Percentiles rank a stretch among this genome's conserved stretches.
Evolutionary conservation across 2,797 vertebrate genomes (phyloP).

Genomic region (Pagetopsis macropterus): DNA sequence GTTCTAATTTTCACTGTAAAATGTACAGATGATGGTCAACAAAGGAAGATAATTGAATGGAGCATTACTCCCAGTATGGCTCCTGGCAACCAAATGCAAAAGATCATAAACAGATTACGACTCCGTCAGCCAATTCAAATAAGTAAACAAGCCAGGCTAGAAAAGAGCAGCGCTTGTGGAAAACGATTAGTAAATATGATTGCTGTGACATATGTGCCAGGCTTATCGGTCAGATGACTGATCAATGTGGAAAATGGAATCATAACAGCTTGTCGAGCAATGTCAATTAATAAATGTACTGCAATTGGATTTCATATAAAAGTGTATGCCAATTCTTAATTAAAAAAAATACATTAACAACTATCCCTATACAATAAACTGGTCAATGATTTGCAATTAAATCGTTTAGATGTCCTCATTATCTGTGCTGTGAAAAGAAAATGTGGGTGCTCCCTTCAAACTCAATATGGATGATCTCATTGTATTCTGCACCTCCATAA

Average conservation of each 20-base stretch:
- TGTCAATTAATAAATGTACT: slow-evolving; percentile 8
- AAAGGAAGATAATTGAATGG: slow-evolving; percentile 36
- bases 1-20: slow-evolving; percentile 6
- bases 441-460: slow-evolving; percentile 19
- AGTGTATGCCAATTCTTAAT: neutral
- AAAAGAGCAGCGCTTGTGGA: slow-evolving; percentile 29
- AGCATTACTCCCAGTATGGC: slow-evolving; percentile 33
- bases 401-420: slow-evolving; percentile 9
- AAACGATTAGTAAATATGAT: slow-evolving; percentile 37
- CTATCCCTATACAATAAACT: neutral
- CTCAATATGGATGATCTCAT: slow-evolving; percentile 22
- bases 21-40: slow-evolving; percentile 27
- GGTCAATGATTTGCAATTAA: neutral
- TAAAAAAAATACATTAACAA: slow-evolving; percentile 11
- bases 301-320: slow-evolving; percentile 20
- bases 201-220: slow-evolving; percentile 12
- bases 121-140: slow-evolving; percentile 62
- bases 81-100: slow-evolving; percentile 58
- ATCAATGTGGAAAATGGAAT: slow-evolving; percentile 27
- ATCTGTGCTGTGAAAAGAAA: slow-evolving; percentile 8
- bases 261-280: slow-evolving; percentile 16
- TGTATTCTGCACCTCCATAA: slow-evolving; percentile 24
- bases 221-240: slow-evolving; percentile 20
- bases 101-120: slow-evolving; percentile 73
- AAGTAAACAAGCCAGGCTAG: slow-evolving; percentile 54